Conservation (phyloP, 2,888 invertebrate genomes). For the Diadromus collaris region DNA sequence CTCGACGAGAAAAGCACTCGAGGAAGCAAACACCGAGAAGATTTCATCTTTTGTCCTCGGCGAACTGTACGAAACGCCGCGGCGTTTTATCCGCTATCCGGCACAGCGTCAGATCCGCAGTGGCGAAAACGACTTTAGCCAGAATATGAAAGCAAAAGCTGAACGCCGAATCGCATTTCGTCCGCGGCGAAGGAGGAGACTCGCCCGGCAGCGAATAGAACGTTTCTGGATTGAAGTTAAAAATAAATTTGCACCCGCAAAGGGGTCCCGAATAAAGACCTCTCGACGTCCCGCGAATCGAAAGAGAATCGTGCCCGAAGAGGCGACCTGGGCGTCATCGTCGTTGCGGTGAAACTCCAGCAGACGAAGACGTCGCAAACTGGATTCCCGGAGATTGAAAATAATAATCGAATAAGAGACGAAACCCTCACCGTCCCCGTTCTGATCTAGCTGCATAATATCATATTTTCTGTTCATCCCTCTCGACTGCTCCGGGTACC, state of each 20-base stretch:
- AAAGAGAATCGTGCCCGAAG: neutral
- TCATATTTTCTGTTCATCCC: conserved; percentile 34
- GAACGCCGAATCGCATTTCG: neutral
- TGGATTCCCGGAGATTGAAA: conserved; percentile 39
- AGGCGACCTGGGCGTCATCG: neutral
- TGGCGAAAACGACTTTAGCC: conserved; percentile 1
- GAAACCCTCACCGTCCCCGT: neutral
- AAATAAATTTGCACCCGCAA: neutral
- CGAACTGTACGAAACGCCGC: neutral
- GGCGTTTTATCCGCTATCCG: neutral
- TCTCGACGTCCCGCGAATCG: neutral
- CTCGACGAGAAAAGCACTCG: neutral
- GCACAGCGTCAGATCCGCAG: neutral
- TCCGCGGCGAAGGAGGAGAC: no score
- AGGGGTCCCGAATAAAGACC: neutral
- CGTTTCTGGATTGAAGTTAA: neutral
- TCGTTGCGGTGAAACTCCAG: neutral
- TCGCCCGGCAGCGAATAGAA: neutral
- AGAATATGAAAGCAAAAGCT: neutral
- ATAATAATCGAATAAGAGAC: conserved; percentile 47
- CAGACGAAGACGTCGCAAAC: neutral
- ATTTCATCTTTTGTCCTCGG: neutral
- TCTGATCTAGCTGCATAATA: conserved; percentile 19
- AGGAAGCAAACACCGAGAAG: neutral
- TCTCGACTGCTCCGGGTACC: neutral